Conservation (phyloP, 92 coral and sea anemone species). For the Porites evermanni region DNA sequence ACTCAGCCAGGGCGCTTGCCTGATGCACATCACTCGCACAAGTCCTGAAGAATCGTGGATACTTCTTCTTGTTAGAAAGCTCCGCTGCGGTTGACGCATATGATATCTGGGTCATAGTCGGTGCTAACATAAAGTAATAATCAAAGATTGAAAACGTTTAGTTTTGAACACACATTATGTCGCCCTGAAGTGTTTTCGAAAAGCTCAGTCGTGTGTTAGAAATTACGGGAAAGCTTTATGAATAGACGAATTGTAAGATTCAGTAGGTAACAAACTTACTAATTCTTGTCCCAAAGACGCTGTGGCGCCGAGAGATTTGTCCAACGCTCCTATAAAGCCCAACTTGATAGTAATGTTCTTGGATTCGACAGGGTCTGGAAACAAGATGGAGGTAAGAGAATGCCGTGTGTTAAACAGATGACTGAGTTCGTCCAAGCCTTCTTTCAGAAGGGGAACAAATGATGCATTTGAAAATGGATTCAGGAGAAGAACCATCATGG, state of each 20-base stretch:
- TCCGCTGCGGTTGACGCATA: conserved; percentile 92
- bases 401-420: conserved; percentile 12
- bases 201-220: too few relatives aligned
- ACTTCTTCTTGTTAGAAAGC: conserved; percentile 92
- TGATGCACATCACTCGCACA: conserved; percentile 89
- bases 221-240: too few relatives aligned
- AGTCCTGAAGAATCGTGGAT: conserved; percentile 97
- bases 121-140: conserved; percentile 52
- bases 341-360: conserved; percentile 91
- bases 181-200: background rate
- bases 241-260: too few relatives aligned
- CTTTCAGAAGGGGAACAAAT: conserved; percentile 11
- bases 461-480: conserved; percentile 20
- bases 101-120: conserved; percentile 90
- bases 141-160: background rate
- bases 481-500: conserved; percentile 1
- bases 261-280: conserved; percentile 58
- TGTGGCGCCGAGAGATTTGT: conserved; percentile 90
- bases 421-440: conserved; percentile 4
- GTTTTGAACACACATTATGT: background rate
- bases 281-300: conserved; percentile 87
- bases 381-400: conserved; percentile 32
- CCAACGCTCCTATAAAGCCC: conserved; percentile 94
- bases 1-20: conserved; percentile 88
- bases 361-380: conserved; percentile 67